Base-by-base conservation (phyloP, 2,113 vertebrate species). In the Probosciger aterrimus region DNA sequence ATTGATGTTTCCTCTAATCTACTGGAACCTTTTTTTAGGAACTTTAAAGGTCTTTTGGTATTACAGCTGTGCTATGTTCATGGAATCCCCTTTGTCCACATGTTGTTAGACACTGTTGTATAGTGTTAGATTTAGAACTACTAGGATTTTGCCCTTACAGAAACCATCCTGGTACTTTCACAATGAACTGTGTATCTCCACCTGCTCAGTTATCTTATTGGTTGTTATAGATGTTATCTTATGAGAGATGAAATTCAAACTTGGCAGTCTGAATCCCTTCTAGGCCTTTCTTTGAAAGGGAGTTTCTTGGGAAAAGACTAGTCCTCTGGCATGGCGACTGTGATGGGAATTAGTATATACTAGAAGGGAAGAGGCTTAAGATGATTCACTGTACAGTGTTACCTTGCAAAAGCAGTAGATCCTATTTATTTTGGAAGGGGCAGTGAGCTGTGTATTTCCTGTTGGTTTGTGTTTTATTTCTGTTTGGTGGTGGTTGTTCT, bases 31-130 rank as follows among this genome's bases (percentile, higher is more conserved):
- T 4, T 55, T 81, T 68, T 18, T 2, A 67, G 4, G 18, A 25
- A 33, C 2, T 6, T 50, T 14, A 25, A n/a, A 69, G 19, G 6
- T 20, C 10, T 59, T 44, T 53, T 43, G 31, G 9, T 49, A 41
- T 27, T 49, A 20, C 6, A 28, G 5, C 14, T 65, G 7, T 68
- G 8, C 20, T 50, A 0, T 3, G 2, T 46, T 43, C 7, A 8
- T 52, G 16, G n/a, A 41, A 37, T 74, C 8, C 9, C 15, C 16
- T 55, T 85, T 30, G 10, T 46, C 88, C 37, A 15, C 7, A 7
- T 24, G 50, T 24, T 70, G 6, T 22, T 39, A 27, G 28, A 14
- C 7, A 4, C 23, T 52, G 12, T 37, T 1, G 0, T 6, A 1
- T 23, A 44, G 23, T 24, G 50, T 71, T 68, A 43, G 19, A 27